phyloP scores from a whole-genome alignment of 53 echinoderm and acorn worm genomes.

The Mesocentrotus franciscanus region DNA sequence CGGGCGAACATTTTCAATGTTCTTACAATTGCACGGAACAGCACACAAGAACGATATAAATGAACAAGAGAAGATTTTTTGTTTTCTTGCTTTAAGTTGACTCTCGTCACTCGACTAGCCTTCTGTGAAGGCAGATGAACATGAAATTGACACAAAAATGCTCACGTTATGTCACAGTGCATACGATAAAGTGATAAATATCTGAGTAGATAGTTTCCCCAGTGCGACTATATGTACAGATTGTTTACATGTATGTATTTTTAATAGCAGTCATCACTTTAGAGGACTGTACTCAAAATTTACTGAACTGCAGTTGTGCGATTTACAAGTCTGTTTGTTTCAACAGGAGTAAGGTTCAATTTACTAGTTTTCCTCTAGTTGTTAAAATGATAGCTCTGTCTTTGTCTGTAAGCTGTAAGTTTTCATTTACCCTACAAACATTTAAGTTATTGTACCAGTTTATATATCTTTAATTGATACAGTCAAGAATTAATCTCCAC shows the following conservation, averaged over 20 bases:
- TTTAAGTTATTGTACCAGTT: neutral
- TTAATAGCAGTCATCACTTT: neutral
- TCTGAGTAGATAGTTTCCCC: neutral
- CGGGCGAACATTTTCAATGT: conserved; percentile 60
- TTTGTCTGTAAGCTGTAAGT: neutral
- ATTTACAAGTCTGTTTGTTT: neutral
- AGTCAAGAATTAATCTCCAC: neutral
- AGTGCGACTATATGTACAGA: conserved; percentile 45
- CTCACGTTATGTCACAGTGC: conserved; percentile 37
- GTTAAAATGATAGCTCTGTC: neutral
- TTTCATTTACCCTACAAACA: neutral
- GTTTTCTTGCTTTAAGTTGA: neutral
- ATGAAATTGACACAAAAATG: neutral
- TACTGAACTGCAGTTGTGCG: neutral
- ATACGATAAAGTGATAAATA: conserved; percentile 28
- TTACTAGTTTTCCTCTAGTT: neutral
- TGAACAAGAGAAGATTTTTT: neutral
- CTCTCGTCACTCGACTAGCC: neutral
- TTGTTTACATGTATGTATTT: neutral
- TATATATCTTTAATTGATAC: neutral
- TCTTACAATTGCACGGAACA: conserved; percentile 39
- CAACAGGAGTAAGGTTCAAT: neutral
- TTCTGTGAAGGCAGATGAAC: conserved; percentile 43
- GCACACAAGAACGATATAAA: conserved; percentile 22
- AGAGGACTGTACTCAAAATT: neutral